Percentiles rank a stretch among this genome's conserved stretches.
These are phyloP conservation scores for Morbakka virulenta DNA, from an alignment of 30 jellyfish, hydroid and myxozoan genomes.

Conservation along the genomic window DNA sequence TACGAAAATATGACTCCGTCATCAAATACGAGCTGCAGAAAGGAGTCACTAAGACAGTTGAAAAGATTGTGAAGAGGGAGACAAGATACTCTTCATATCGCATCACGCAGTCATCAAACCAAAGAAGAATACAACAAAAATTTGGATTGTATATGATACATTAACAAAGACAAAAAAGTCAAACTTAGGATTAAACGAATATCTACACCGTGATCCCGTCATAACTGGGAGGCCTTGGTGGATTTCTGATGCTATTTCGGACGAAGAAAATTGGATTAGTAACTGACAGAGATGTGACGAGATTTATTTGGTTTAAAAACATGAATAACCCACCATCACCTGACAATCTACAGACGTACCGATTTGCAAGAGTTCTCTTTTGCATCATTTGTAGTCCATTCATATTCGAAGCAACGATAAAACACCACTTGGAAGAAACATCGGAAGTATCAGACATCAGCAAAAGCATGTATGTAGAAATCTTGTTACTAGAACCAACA, in stretches of 20 bases:
- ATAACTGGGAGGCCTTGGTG: slow-evolving; percentile 34
- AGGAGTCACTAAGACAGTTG: neutral
- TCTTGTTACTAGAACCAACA: slow-evolving; percentile 16
- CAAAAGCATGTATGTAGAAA: slow-evolving; percentile 35
- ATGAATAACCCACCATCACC: no score
- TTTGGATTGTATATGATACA: slow-evolving; percentile 32
- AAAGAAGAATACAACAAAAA: slow-evolving; percentile 7
- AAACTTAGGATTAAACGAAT: slow-evolving; percentile 1
- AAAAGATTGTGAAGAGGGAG: slow-evolving; percentile 16
- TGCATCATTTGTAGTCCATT: slow-evolving; percentile 22
- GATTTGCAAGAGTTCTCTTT: slow-evolving; percentile 34
- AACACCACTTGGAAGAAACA: no score
- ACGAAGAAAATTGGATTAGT: slow-evolving; percentile 22
- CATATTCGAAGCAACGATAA: slow-evolving; percentile 32
- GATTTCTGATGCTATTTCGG: slow-evolving; percentile 16
- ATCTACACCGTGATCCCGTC: slow-evolving; percentile 39
- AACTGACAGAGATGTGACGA: no score
- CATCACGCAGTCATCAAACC: slow-evolving; percentile 33
- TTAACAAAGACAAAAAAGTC: no score
- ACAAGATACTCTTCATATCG: slow-evolving; percentile 9
- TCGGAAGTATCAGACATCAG: no score
- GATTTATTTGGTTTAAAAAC: no score
- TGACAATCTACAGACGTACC: no score
- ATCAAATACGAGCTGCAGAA: slow-evolving; percentile 13
- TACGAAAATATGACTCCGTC: slow-evolving; percentile 1